Conservation (phyloP, 2,797 vertebrate species). For the Percopsis omiscomaycus region DNA sequence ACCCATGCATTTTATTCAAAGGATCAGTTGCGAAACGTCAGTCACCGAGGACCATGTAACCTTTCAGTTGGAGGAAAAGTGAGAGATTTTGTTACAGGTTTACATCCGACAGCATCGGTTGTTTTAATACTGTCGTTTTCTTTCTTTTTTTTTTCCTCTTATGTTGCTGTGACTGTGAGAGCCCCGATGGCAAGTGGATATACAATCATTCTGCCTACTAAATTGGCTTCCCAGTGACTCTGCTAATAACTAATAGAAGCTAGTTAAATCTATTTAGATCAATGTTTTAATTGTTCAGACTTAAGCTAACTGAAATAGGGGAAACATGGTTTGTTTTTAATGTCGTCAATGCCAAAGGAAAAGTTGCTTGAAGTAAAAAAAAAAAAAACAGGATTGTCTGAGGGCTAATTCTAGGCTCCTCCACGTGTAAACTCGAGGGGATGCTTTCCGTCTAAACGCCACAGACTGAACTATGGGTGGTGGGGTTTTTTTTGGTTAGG, state of each 20-base stretch:
- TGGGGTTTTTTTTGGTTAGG: too few relatives aligned
- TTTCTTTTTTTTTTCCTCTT: background rate
- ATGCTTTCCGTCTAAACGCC: background rate
- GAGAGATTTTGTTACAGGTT: conserved; percentile 11
- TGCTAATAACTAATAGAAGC: conserved; percentile 37
- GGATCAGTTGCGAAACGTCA: background rate
- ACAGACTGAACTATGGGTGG: conserved; percentile 10
- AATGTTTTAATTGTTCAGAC: conserved; percentile 57
- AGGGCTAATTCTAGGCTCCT: background rate
- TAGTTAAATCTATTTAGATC: conserved; percentile 42
- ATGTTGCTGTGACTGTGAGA: background rate
- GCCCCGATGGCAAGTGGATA: conserved; percentile 11
- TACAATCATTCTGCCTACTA: conserved; percentile 37
- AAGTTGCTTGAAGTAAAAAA: conserved; percentile 19
- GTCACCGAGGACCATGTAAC: background rate
- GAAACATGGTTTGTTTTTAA: conserved; percentile 49
- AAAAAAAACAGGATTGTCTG: background rate
- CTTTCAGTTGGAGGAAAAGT: background rate
- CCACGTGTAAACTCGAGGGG: background rate
- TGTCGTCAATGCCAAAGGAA: conserved; percentile 70
- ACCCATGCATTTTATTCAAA: conserved; percentile 13
- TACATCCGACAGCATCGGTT: conserved; percentile 45
- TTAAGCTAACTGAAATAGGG: conserved; percentile 54
- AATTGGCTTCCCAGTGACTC: conserved; percentile 45
- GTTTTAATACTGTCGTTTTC: background rate